These are phyloP conservation scores for Stenolophus ochropezus DNA, from an alignment of 2,888 invertebrate genomes.

Conservation along the genomic window DNA sequence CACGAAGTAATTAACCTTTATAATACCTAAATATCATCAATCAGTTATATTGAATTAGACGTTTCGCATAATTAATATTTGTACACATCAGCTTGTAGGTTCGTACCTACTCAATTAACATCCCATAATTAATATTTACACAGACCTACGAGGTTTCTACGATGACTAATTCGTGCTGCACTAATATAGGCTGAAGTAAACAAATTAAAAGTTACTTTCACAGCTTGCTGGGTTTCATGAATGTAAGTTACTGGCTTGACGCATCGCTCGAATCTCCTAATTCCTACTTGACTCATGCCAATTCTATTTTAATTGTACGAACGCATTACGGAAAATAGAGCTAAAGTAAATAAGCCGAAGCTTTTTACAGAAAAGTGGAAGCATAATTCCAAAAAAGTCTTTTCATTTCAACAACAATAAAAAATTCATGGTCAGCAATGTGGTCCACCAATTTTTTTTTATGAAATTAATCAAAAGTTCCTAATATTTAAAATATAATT, in stretches of 20 bases:
- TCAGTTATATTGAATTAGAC: slow-evolving; percentile 54
- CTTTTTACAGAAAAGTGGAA: too few species aligned
- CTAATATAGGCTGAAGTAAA: slow-evolving; percentile 12
- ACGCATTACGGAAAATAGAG: not conserved
- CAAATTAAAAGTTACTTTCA: slow-evolving; percentile 35
- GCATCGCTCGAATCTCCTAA: not conserved
- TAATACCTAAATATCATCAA: slow-evolving; percentile 51
- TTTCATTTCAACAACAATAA: too few species aligned
- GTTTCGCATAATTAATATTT: slow-evolving; percentile 52
- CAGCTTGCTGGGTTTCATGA: slow-evolving; percentile 3
- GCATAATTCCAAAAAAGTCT: too few species aligned
- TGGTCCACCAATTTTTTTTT: too few species aligned
- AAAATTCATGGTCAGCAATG: too few species aligned
- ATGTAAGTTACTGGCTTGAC: not conserved
- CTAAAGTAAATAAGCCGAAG: too few species aligned
- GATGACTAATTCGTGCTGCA: slow-evolving; percentile 12
- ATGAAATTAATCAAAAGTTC: too few species aligned
- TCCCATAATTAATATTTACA: slow-evolving; percentile 32
- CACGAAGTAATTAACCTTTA: slow-evolving; percentile 54
- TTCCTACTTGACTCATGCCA: not conserved
- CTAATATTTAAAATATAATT: too few species aligned
- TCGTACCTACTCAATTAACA: slow-evolving; percentile 13
- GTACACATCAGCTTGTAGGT: slow-evolving; percentile 1
- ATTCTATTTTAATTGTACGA: not conserved
- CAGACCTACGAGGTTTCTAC: not conserved